Conservation (phyloP, 2,888 invertebrate genomes). For the Lycophotia porphyrea region DNA sequence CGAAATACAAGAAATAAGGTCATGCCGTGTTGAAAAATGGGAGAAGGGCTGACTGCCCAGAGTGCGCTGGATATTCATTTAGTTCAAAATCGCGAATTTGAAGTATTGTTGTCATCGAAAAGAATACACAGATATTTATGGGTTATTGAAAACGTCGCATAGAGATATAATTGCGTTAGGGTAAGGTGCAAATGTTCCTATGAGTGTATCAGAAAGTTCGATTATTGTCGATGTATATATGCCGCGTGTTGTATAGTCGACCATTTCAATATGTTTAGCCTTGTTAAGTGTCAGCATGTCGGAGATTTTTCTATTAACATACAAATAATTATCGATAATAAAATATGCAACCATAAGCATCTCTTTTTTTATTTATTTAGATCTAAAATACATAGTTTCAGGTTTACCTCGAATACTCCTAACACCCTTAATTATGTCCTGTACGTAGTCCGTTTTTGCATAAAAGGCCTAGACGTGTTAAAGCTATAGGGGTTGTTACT, state of each 20-base stretch:
- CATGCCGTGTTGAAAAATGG: too few relatives aligned
- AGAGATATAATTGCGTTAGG: conserved; percentile 71
- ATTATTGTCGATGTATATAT: conserved; percentile 70
- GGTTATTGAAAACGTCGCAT: conserved; percentile 35
- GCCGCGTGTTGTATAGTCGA: conserved; percentile 79
- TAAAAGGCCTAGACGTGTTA: not conserved
- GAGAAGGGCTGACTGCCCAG: too few relatives aligned
- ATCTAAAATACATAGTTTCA: not conserved
- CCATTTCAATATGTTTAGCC: conserved; percentile 82
- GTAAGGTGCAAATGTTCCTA: conserved; percentile 90
- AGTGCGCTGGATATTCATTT: too few relatives aligned
- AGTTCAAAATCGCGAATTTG: not conserved
- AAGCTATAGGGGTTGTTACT: not conserved
- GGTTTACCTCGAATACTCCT: not conserved
- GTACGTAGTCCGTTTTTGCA: not conserved
- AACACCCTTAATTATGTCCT: not conserved
- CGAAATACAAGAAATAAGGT: too few relatives aligned
- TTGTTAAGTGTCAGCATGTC: conserved; percentile 83
- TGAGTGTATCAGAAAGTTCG: conserved; percentile 83
- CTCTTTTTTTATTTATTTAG: conserved; percentile 57
- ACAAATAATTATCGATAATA: conserved; percentile 78
- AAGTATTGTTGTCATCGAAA: not conserved
- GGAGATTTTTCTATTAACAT: conserved; percentile 87
- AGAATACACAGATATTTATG: not conserved
- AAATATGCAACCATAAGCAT: conserved; percentile 79